Conservation (phyloP, 2,113 vertebrate species). For the Nannobrachium achirus region DNA sequence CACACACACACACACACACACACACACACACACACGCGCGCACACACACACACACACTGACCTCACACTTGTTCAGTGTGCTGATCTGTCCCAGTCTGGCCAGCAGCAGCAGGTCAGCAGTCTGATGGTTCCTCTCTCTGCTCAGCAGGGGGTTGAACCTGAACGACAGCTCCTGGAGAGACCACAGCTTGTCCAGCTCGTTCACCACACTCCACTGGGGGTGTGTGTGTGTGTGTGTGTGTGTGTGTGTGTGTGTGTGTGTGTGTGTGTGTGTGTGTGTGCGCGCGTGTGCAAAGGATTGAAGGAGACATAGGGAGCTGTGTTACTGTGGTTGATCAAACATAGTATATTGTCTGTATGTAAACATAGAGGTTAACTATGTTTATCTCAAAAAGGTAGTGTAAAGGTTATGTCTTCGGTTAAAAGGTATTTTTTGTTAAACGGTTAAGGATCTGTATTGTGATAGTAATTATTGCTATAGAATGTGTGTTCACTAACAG, state of each 20-base stretch:
- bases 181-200: conserved; percentile 89
- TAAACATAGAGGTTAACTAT: too few species aligned
- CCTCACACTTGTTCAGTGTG: conserved; percentile 83
- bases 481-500: not conserved
- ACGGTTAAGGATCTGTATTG: too few species aligned
- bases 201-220: conserved; percentile 89
- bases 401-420: too few species aligned
- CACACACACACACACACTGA: conserved; percentile 45
- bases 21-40: conserved; percentile 19
- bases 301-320: not conserved
- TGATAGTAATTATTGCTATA: not conserved
- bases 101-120: conserved; percentile 84
- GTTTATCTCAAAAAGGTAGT: too few species aligned
- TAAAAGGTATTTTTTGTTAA: too few species aligned
- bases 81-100: conserved; percentile 83
- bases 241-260: too few species aligned
- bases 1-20: not conserved
- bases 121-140: conserved; percentile 75
- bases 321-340: not conserved
- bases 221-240: too few species aligned
- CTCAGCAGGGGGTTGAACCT: conserved; percentile 81
- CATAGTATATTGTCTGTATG: too few species aligned
- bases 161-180: conserved; percentile 82
- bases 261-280: too few species aligned
- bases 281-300: too few species aligned